Conservation (phyloP, 2,113 vertebrate genomes). For the Dicaeum eximium region DNA sequence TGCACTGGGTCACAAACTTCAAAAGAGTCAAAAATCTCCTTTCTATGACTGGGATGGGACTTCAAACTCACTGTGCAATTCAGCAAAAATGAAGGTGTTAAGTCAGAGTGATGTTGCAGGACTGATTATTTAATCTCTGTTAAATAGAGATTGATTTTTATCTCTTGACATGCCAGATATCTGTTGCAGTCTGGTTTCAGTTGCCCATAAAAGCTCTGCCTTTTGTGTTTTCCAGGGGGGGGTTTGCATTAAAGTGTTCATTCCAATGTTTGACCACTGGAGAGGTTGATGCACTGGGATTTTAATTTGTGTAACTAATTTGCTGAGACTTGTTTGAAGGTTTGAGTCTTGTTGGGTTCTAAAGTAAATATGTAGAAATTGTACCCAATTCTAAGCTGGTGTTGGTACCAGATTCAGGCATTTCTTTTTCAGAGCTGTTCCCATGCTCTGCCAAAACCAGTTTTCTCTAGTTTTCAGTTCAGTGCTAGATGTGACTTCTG, state of each 20-base stretch:
- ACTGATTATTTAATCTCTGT: neutral
- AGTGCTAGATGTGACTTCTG: neutral
- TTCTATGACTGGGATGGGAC: neutral
- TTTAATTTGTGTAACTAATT: neutral
- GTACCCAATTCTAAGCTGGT: neutral
- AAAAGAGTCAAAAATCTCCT: neutral
- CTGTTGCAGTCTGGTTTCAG: neutral
- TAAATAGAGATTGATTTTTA: neutral
- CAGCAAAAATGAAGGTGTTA: neutral
- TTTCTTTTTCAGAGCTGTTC: neutral
- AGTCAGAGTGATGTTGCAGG: neutral
- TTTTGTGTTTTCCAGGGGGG: neutral
- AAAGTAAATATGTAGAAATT: neutral
- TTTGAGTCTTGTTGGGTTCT: neutral
- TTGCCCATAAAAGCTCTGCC: neutral
- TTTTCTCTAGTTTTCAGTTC: neutral
- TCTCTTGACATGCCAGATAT: neutral
- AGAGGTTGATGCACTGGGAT: too few relatives aligned
- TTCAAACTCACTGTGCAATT: neutral
- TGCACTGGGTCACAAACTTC: neutral
- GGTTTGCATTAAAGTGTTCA: neutral
- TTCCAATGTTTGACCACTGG: neutral
- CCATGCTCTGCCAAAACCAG: neutral
- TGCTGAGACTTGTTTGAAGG: neutral
- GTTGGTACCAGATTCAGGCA: neutral